These are phyloP conservation scores for Naja naja DNA, from an alignment of 2,113 vertebrate species.

Conservation along the genomic window DNA sequence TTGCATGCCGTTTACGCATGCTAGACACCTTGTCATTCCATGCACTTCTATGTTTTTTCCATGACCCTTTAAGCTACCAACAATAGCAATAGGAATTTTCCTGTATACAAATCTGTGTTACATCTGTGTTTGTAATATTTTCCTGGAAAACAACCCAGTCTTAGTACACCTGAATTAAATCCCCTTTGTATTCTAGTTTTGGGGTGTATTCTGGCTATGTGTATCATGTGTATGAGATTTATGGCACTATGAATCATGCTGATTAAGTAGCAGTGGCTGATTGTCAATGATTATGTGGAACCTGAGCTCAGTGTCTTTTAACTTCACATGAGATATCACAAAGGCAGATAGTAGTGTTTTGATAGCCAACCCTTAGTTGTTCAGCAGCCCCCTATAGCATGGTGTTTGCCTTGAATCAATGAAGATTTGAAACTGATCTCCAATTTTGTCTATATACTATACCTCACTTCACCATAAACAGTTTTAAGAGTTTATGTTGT, in stretches of 20 bases:
- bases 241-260: neutral
- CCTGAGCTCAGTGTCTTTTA: neutral
- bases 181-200: neutral
- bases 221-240: neutral
- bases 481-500: neutral
- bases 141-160: neutral
- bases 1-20: constrained; percentile 17
- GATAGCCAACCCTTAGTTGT: neutral
- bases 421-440: neutral
- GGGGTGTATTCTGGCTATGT: neutral
- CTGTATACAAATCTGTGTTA: constrained; percentile 18
- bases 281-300: neutral
- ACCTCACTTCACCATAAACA: neutral
- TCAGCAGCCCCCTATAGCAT: neutral
- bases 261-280: neutral
- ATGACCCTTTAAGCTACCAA: neutral
- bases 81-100: neutral
- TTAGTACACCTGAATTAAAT: neutral
- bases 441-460: neutral
- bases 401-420: neutral
- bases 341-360: neutral
- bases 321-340: neutral
- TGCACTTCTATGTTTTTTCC: neutral
- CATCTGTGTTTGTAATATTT: neutral
- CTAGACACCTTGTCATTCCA: neutral